Percentiles rank a stretch among this genome's conserved stretches.
phyloP scores from a whole-genome alignment of 2,888 invertebrate genomes.

The Eutolmus rufibarbis region DNA sequence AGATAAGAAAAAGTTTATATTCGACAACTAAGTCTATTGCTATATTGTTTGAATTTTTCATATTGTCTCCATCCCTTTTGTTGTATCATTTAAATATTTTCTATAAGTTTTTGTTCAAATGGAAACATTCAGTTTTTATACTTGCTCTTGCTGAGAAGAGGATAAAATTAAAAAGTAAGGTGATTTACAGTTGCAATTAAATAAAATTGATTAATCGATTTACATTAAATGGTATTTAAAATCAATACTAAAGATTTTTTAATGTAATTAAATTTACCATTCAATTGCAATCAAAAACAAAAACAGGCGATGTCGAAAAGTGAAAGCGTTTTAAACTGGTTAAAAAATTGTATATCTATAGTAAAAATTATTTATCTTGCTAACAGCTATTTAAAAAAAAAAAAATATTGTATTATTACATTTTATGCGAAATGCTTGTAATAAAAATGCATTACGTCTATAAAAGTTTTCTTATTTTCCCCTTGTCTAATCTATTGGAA shows the following conservation, averaged over 20 bases:
- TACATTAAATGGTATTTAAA: constrained; percentile 21
- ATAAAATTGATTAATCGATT: neutral
- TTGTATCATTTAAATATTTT: constrained; percentile 16
- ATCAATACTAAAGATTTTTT: constrained; percentile 6
- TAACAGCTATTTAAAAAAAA: constrained; percentile 42
- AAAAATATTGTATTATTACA: constrained; percentile 44
- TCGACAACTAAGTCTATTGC: neutral
- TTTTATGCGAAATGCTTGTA: constrained; percentile 48
- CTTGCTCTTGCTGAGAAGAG: neutral
- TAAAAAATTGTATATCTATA: constrained; percentile 44
- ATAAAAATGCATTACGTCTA: constrained; percentile 46
- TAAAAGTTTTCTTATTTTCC: neutral
- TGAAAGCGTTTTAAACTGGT: constrained; percentile 35
- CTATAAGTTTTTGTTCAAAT: neutral
- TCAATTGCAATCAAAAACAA: constrained; percentile 40
- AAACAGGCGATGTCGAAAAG: constrained; percentile 28
- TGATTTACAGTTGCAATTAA: neutral
- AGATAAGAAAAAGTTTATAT: neutral
- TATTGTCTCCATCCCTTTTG: constrained; percentile 13
- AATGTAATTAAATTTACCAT: constrained; percentile 15
- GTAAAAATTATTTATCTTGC: constrained; percentile 46
- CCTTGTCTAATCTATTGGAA: neutral
- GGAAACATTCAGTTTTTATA: neutral
- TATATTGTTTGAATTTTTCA: constrained; percentile 17
- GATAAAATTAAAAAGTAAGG: neutral